Conservation (phyloP, 37 sponge, comb jelly and placozoan species). For the Dysidea cf. avara region DNA sequence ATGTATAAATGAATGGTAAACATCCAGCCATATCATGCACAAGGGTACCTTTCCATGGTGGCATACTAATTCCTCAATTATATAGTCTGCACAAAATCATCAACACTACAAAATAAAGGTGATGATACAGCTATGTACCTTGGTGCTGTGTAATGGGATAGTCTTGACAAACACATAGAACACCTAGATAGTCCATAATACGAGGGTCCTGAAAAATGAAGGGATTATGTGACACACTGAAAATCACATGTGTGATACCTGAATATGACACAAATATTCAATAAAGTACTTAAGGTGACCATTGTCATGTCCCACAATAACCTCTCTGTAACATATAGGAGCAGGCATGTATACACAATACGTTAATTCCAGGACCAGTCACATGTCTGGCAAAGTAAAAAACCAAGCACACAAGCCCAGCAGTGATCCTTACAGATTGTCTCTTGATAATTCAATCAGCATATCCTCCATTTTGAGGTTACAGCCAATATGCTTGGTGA, state of each 20-base stretch:
- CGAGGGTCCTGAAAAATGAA: conserved; percentile 62
- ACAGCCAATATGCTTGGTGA: conserved; percentile 53
- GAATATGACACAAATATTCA: conserved; percentile 3
- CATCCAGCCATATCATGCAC: too few species aligned
- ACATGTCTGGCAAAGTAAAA: too few species aligned
- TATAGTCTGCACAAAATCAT: too few species aligned
- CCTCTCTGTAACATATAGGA: too few species aligned
- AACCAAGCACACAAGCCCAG: too few species aligned
- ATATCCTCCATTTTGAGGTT: conserved; percentile 79
- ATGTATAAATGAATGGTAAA: too few species aligned
- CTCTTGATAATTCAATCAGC: conserved; percentile 76
- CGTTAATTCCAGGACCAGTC: too few species aligned
- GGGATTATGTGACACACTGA: too few species aligned
- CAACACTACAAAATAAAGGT: too few species aligned
- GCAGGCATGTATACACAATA: too few species aligned
- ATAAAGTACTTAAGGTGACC: conserved; percentile 29
- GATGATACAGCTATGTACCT: too few species aligned
- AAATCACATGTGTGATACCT: neutral
- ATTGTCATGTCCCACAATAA: too few species aligned
- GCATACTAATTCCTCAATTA: conserved; percentile 13
- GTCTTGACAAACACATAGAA: conserved; percentile 60
- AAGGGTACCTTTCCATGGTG: conserved; percentile 9
- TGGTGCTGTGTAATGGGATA: conserved; percentile 52
- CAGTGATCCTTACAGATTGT: conserved; percentile 66
- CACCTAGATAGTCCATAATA: conserved; percentile 56